Evolutionary conservation across 2,797 vertebrate species (phyloP), one percentile per base, ranked within the genome.

Genomic region (Aphelocoma californica): DNA sequence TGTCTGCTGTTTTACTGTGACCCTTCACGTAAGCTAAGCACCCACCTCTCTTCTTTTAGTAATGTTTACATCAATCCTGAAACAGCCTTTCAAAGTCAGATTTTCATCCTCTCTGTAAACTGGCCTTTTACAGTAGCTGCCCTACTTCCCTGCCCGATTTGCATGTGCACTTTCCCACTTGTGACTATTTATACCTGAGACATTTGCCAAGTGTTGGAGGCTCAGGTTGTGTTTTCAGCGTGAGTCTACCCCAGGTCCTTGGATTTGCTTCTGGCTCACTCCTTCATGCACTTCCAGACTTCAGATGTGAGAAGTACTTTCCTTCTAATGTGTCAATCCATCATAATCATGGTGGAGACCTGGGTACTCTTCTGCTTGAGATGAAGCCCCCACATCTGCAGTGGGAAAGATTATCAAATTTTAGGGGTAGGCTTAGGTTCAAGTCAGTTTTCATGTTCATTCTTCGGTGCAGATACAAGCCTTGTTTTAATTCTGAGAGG

Each of bases 161-260:
- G 47, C 64, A 36, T 57, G 24, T 81, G 71, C 48, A 12, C 51
- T 93, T 95, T 74, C 53, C 48, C 53, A 64, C 67, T 91, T 85
- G 69, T 8, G n/a, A 20, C 74, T 91, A 12, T 93, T 93, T 94
- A 65, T 86, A 64, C 61, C 66, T 38, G 58, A 81, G 73, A 44
- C 54, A n/a, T 34, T 64, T 65, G 66, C 78, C 32, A 51, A 58
- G 79, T 47, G n/a, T 74, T 94, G 75, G 45, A 87, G 36, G 67
- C 61, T 87, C 57, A 66, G 69, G 72, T 65, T 91, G 74, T 87
- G 57, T 79, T 82, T 74, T 75, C 47, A 32, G 0, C 29, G 8
- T 72, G 74, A 42, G 38, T 31, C 42, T 88, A 17, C 29, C 77
- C 29, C 26, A 74, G 81, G 65, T 87, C 40, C 48, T 67, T 90